Base-by-base conservation (phyloP, 2,888 invertebrate species). In the Tubiluchus corallicola region DNA sequence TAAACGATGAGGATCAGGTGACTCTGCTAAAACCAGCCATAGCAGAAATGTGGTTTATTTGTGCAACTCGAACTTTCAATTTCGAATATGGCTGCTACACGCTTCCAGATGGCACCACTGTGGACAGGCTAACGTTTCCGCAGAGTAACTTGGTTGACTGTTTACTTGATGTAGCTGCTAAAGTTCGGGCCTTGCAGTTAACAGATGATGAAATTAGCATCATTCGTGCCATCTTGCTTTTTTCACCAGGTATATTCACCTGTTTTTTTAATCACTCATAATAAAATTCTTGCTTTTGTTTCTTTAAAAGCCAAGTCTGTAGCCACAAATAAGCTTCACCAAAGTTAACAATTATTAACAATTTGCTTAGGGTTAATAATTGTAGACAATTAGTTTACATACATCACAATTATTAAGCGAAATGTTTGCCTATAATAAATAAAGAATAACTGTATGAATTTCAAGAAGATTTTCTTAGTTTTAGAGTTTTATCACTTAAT, bases 21-120 rank as follows among this genome's bases (percentile, higher is more conserved):
- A 29, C 29, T n/a, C n/a, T 29, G n/a, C 29, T 29, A n/a, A 29
- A 29, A n/a, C 29, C 29, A 9, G 29, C 29, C 29, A 29, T 29
- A 9, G 29, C n/a, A 9, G 29, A 29, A n/a, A 29, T 29, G 29
- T 29, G 29, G 29, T 29, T 29, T 29, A 9, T 29, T n/a, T 9
- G 29, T n/a, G 29, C n/a, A 9, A n/a, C 29, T 9, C 29, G 29
- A 9, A 29, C 29, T 9, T n/a, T 29, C 9, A 29, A 29, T n/a
- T 29, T 29, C 29, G 29, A 29, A 9, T 29, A 29, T n/a, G 29
- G 29, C 9, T 29, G 29, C 29, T 29, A 29, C 29, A 29, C 29
- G 29, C 29, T 29, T 9, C n/a, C 29, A 29, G 29, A 29, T n/a
- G 29, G 29, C 29, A 29, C 29, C 9, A 29, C 29, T 9, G n/a